phyloP scores from a whole-genome alignment of 1,140 invertebrate genomes.

The Steinernema feltiae region DNA sequence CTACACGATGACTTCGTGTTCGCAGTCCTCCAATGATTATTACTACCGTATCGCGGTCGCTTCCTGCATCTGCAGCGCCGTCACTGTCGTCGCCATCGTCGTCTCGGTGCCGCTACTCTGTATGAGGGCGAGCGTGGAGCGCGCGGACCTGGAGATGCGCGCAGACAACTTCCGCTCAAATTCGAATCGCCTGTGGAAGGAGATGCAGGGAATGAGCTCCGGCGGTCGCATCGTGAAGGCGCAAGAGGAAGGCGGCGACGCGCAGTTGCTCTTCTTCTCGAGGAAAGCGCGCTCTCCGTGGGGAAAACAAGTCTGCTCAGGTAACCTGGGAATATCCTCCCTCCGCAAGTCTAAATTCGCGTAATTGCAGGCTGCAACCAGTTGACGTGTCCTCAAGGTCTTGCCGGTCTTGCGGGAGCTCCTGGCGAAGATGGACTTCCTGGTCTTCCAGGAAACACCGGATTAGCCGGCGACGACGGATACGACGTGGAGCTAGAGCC shows the following conservation, averaged over 20 bases:
- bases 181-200: conserved; percentile 30
- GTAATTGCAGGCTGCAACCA: conserved; percentile 33
- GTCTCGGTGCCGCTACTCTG: conserved; percentile 26
- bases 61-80: conserved; percentile 31
- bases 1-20: background rate
- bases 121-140: conserved; percentile 11
- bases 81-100: conserved; percentile 27
- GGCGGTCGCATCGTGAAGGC: background rate
- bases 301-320: conserved; percentile 36
- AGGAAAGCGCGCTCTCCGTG: conserved; percentile 31
- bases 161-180: conserved; percentile 37
- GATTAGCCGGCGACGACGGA: conserved; percentile 35
- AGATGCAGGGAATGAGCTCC: conserved; percentile 21
- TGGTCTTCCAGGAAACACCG: conserved; percentile 34
- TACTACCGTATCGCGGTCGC: conserved; percentile 28
- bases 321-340: conserved; percentile 19
- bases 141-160: conserved; percentile 7
- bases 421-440: conserved; percentile 38
- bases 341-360: conserved; percentile 20
- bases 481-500: conserved; percentile 36
- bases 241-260: background rate
- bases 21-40: background rate
- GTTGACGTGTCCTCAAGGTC: conserved; percentile 33
- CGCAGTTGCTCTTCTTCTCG: conserved; percentile 23
- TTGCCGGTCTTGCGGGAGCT: conserved; percentile 37